Base-by-base conservation (phyloP, 1,140 invertebrate genomes). In the Lucilia sericata region DNA sequence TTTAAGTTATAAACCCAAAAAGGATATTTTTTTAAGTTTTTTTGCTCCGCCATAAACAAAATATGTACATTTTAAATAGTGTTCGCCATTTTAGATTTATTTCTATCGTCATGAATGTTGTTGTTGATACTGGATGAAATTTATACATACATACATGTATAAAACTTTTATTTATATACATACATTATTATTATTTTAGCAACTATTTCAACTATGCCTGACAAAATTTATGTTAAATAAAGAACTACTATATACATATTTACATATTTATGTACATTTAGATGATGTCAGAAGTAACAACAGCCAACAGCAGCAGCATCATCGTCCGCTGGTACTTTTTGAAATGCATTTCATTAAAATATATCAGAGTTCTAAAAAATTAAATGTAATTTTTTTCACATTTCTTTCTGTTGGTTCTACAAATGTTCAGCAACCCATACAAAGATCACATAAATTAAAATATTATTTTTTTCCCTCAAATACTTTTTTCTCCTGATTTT, bases 191-290 rank as follows among this genome's bases (percentile, higher is more conserved):
- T 42, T 55, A 55, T 55, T 55, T 55, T n/a, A 55, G 13, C 51
- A 55, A 55, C 17, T 13, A 55, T 55, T 55, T 55, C 51, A 17
- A 55, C 17, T 55, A 55, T 55, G 51, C 51, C 51, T 55, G 51
- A 55, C 51, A 55, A 55, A 55, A 55, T 55, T 55, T 55, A 55
- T 55, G 51, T 55, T 55, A 55, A 55, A 55, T 55, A 55, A 42
- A 42, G 10, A 42, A 3, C 42, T 42, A 42, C 42, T 3, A 30
- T 30, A 30, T 30, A 2, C 25, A 30, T 30, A 30, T 7, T 42
- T 55, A n/a, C n/a, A n/a, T n/a, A 55, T 55, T 49, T 49, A 49
- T 30, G 49, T 49, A 49, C 49, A 49, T 12, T 30, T 30, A 30
- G 25, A 30, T 30, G 25, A 49, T 49, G 49, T 49, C 49, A 49